These are phyloP conservation scores for Drosophila tripunctata DNA, from an alignment of 2,888 invertebrate genomes.

Conservation along the genomic window DNA sequence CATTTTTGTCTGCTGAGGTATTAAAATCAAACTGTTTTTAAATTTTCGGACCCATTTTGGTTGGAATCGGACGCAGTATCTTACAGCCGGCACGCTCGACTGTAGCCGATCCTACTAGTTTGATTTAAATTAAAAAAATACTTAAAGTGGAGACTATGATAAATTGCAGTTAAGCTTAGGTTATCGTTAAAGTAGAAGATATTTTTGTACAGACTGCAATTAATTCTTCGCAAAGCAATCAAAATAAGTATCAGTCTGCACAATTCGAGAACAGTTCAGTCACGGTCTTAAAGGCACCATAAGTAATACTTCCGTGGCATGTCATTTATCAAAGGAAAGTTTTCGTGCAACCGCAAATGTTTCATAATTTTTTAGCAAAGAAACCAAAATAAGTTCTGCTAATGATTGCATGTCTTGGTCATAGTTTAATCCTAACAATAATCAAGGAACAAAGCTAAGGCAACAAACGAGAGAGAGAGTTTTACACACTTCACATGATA, in stretches of 20 bases:
- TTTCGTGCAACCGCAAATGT: conserved; percentile 29
- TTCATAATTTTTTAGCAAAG: conserved; percentile 43
- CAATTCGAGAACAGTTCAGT: background rate
- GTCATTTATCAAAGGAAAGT: conserved; percentile 59
- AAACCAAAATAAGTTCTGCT: conserved; percentile 47
- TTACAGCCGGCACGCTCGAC: too few species aligned
- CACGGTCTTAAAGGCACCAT: conserved; percentile 4
- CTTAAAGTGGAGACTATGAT: too few species aligned
- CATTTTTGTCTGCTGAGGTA: too few species aligned
- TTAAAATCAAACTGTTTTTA: too few species aligned
- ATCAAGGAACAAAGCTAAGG: conserved; percentile 29
- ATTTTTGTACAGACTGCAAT: too few species aligned
- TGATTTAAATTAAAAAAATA: too few species aligned
- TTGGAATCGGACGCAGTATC: too few species aligned
- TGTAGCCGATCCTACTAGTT: too few species aligned
- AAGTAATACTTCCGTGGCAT: conserved; percentile 30
- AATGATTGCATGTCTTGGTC: conserved; percentile 63
- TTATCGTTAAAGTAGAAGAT: too few species aligned
- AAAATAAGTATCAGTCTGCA: background rate
- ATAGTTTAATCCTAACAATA: conserved; percentile 47
- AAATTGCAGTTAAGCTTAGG: too few species aligned
- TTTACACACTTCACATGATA: conserved; percentile 23
- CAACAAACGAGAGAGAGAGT: conserved; percentile 5
- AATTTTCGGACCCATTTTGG: too few species aligned
- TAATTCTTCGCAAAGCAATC: too few species aligned